A percentile compares a stretch with the other conserved stretches of the same genome.
Conservation (phyloP, 2,888 invertebrate genomes). For the Rhagophthalmus giganteus region DNA sequence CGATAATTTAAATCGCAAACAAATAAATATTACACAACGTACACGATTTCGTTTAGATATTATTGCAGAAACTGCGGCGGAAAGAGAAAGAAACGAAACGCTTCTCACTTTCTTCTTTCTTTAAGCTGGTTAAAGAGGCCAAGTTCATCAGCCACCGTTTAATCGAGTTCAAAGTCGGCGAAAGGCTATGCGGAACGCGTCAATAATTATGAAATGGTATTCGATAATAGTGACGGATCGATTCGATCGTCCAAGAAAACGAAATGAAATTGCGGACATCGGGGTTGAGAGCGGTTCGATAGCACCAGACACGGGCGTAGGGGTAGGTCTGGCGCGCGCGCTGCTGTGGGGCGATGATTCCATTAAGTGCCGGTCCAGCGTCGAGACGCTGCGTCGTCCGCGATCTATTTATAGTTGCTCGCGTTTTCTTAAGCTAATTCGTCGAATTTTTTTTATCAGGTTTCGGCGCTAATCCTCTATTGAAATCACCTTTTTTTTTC, state of each 20-base stretch:
- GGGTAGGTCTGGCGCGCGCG: conserved; percentile 47
- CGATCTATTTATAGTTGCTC: conserved; percentile 23
- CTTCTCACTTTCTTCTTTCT: conserved; percentile 35
- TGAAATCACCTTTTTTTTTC: conserved; percentile 32
- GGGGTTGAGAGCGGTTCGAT: conserved; percentile 36
- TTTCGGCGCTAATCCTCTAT: conserved; percentile 34
- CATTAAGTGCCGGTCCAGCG: conserved; percentile 39
- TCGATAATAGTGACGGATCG: conserved; percentile 5
- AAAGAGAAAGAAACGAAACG: conserved; percentile 22
- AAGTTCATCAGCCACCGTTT: conserved; percentile 39
- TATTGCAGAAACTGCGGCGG: conserved; percentile 18
- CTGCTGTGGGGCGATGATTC: conserved; percentile 35
- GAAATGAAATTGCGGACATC: conserved; percentile 30
- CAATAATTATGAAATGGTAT: conserved; percentile 29
- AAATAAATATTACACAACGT: conserved; percentile 23
- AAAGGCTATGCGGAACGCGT: conserved; percentile 35
- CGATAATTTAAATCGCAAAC: conserved; percentile 34
- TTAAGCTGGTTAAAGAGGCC: conserved; percentile 38
- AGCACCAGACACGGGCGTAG: conserved; percentile 38
- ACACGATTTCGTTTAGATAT: too few species aligned
- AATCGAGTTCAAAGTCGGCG: conserved; percentile 45
- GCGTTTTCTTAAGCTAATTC: neutral
- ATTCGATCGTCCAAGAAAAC: neutral
- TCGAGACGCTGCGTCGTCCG: conserved; percentile 39
- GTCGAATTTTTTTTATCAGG: conserved; percentile 21